Percentiles rank a stretch among this genome's conserved stretches.
phyloP scores from a whole-genome alignment of 1,140 invertebrate genomes.

The Cherax quadricarinatus region DNA sequence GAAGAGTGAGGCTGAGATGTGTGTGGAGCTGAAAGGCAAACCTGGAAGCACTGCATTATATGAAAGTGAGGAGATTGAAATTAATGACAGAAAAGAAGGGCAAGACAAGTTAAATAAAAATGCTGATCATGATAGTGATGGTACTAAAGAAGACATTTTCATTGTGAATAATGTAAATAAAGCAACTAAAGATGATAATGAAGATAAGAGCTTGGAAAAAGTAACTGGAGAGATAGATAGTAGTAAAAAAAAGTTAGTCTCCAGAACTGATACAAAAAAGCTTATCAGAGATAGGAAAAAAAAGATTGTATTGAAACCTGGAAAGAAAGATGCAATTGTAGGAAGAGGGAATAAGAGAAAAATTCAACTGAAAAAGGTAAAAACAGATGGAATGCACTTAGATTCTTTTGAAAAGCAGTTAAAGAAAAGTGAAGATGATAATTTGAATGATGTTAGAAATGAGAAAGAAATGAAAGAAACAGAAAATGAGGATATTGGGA shows the following conservation, averaged over 20 bases:
- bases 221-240: background rate
- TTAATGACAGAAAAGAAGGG: background rate
- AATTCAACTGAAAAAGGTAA: too few species aligned
- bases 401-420: too few species aligned
- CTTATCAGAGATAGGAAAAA: too few species aligned
- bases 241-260: too few species aligned
- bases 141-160: background rate
- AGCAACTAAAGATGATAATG: background rate
- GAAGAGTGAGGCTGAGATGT: background rate
- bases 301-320: too few species aligned
- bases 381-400: too few species aligned
- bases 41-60: background rate
- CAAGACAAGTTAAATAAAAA: background rate
- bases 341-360: too few species aligned
- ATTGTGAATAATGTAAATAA: background rate
- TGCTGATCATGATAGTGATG: too few species aligned
- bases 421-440: too few species aligned
- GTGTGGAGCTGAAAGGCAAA: too few species aligned
- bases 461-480: background rate
- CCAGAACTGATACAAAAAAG: too few species aligned
- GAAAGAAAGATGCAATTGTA: too few species aligned
- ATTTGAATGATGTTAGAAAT: background rate
- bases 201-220: constrained; percentile 10
- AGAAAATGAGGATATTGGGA: background rate
- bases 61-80: constrained; percentile 16